Evolutionary conservation across 2,797 vertebrate genomes (phyloP), one percentile per base, ranked within the genome.

Genomic region (Gallinago stenura): DNA sequence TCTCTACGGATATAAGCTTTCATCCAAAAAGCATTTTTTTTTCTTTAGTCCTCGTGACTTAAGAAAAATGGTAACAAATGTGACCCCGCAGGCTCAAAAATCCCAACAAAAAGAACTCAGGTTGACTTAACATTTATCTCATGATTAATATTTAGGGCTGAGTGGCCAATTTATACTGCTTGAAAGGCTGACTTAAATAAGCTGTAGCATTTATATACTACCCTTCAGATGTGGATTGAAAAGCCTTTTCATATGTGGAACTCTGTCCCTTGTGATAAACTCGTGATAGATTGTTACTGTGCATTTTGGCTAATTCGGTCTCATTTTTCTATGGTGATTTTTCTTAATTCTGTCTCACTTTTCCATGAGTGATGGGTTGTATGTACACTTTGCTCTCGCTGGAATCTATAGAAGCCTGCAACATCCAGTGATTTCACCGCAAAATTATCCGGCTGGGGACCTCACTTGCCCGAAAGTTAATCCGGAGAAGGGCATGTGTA

Each of bases 101-200:
- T 35, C n/a, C 41, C 53, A 57, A 39, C 51, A n/a, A 16, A 87
- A 87, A 80, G 43, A 83, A 33, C 45, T 87, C 3, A 1, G 30
- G 37, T 53, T 89, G 76, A 60, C 83, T 80, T 51, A 41, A 53
- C 45, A 64, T 91, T 85, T 91, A 46, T 94, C 85, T 93, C 35
- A 2, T 86, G 83, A 96, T 93, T 96, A 94, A 95, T 95, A 83
- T 16, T 16, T 58, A 43, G 54, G 73, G 30, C 72, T 90, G 76
- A 78, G 69, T 93, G 7, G 5, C 57, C 87, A 90, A 62, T 91
- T 94, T 90, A 90, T 91, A 72, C 83, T 90, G 61, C 82, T 94
- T 93, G 91, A 90, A 95, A 83, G 83, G 80, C 65, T 6, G 7
- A 83, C 75, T 83, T 86, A 92, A 95, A 95, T 93, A 95, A 96